Percentiles rank a stretch among this genome's conserved stretches.
These are phyloP conservation scores for Ptiloglossa arizonensis DNA, from an alignment of 1,140 invertebrate species.

Conservation along the genomic window DNA sequence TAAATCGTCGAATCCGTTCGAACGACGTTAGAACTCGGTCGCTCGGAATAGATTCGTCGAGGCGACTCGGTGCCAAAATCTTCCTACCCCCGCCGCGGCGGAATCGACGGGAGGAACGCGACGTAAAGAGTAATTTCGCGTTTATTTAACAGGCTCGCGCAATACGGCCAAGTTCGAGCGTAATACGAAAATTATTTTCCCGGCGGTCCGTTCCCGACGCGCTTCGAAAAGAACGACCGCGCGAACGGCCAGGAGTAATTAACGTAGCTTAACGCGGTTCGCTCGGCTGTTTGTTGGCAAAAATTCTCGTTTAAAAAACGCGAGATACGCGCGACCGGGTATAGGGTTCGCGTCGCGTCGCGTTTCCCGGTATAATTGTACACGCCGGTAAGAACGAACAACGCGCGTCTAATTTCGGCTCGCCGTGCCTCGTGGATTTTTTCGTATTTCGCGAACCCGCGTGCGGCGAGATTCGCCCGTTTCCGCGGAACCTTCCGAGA, in stretches of 20 bases:
- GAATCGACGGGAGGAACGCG: no score
- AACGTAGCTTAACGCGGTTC: slow-evolving; percentile 35
- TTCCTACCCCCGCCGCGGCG: no score
- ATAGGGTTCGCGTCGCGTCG: neutral
- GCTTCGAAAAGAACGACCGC: neutral
- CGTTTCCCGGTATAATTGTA: slow-evolving; percentile 35
- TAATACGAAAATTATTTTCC: slow-evolving; percentile 33
- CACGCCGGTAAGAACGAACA: slow-evolving; percentile 40
- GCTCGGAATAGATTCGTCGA: neutral
- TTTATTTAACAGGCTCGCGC: slow-evolving; percentile 24
- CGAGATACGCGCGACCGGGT: slow-evolving; percentile 6
- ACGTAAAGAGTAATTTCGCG: slow-evolving; percentile 18
- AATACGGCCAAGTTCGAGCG: neutral
- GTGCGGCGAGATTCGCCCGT: neutral
- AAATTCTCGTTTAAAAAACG: slow-evolving; percentile 50
- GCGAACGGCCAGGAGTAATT: slow-evolving; percentile 20
- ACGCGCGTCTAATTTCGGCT: slow-evolving; percentile 46
- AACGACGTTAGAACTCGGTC: neutral
- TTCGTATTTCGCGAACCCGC: slow-evolving; percentile 23
- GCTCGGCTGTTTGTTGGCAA: slow-evolving; percentile 34
- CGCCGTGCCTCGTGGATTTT: neutral
- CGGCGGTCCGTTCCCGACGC: neutral
- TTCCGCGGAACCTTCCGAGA: no score
- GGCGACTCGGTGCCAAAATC: no score
- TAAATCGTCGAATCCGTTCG: neutral